Evolutionary conservation across 2,797 vertebrate species (phyloP).

Genomic region (Lithobates sylvaticus): DNA sequence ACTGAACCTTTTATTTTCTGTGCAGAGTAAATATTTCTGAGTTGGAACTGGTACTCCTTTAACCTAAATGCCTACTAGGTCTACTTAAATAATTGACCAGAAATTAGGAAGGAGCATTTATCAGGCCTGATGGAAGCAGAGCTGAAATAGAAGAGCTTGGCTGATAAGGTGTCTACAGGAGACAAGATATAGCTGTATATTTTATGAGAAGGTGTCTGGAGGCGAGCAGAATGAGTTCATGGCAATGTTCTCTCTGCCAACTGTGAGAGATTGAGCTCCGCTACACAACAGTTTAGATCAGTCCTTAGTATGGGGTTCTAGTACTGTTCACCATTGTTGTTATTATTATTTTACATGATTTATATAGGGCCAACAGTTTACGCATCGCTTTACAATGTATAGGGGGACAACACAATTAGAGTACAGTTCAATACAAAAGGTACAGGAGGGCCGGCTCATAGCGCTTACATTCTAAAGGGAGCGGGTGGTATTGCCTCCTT

Average conservation of each 20-base stretch:
- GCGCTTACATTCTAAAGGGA: too few relatives aligned
- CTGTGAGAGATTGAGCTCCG: background rate
- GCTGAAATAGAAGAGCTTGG: background rate
- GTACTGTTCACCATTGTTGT: too few relatives aligned
- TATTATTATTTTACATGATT: too few relatives aligned
- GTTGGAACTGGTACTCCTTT: background rate
- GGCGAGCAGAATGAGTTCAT: background rate
- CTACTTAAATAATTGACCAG: background rate
- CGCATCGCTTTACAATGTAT: too few relatives aligned
- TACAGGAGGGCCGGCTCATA: too few relatives aligned
- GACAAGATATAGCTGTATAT: conserved; percentile 11
- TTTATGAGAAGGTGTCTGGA: conserved; percentile 42
- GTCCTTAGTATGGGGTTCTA: background rate
- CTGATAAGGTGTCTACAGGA: conserved; percentile 26
- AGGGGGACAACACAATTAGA: too few relatives aligned
- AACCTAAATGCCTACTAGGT: background rate
- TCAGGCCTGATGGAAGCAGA: background rate
- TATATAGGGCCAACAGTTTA: too few relatives aligned
- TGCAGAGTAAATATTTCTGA: too few relatives aligned
- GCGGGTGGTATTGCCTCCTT: background rate
- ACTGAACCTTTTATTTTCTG: too few relatives aligned
- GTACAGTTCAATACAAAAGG: too few relatives aligned
- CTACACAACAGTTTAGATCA: background rate
- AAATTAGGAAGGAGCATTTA: conserved; percentile 13
- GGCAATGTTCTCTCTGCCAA: background rate